Conservation (phyloP, 2,113 vertebrate species). For the Neotoma lepida region DNA sequence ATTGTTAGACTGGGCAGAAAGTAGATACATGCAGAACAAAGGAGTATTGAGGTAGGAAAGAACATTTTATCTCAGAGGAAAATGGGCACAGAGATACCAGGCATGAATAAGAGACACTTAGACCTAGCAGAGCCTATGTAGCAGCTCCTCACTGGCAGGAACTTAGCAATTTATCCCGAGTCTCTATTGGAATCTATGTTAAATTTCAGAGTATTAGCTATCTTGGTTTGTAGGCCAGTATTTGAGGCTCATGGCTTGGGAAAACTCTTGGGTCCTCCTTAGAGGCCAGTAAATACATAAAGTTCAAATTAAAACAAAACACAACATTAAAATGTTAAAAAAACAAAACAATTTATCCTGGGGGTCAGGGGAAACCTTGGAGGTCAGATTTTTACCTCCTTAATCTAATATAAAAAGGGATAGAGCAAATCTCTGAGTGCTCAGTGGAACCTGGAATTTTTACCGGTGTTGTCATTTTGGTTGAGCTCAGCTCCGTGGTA, state of each 20-base stretch:
- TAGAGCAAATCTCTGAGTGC: background rate
- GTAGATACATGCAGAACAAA: background rate
- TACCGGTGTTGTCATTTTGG: background rate
- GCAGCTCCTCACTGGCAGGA: background rate
- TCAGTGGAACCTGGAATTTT: background rate
- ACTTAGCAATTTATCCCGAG: background rate
- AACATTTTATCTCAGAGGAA: background rate
- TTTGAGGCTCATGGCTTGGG: background rate
- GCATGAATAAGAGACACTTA: background rate
- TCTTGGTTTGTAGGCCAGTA: background rate
- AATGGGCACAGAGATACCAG: background rate
- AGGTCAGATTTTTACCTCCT: background rate
- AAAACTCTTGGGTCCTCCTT: background rate
- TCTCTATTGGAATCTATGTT: background rate
- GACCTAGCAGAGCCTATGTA: background rate
- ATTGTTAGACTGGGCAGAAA: background rate
- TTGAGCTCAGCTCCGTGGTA: background rate
- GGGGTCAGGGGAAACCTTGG: too few species aligned
- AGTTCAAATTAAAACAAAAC: background rate
- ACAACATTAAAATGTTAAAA: background rate
- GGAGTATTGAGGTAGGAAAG: background rate
- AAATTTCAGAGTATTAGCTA: background rate
- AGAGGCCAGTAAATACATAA: background rate
- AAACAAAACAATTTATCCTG: too few species aligned
- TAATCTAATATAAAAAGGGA: background rate